Conservation (phyloP, 2,113 vertebrate species). For the Shinisaurus crocodilurus region DNA sequence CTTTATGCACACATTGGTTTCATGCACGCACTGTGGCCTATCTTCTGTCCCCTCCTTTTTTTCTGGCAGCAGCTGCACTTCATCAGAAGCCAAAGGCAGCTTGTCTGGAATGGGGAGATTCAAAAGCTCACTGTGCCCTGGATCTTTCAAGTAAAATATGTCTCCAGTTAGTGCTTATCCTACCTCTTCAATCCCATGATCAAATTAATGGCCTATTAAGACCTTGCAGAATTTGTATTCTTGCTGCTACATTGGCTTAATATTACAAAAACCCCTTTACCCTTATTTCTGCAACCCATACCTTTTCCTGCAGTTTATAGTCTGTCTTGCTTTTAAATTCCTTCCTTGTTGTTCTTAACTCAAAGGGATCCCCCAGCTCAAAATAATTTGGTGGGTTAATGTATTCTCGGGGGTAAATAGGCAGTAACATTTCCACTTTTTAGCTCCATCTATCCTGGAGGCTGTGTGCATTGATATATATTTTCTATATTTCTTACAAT, state of each 20-base stretch:
- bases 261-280: neutral
- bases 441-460: neutral
- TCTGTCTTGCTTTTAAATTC: neutral
- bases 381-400: neutral
- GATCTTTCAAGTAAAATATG: neutral
- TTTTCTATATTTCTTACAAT: neutral
- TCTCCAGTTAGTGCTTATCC: neutral
- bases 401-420: neutral
- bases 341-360: conserved; percentile 14
- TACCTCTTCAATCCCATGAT: neutral
- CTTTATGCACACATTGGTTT: neutral
- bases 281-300: neutral
- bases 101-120: neutral
- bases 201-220: neutral
- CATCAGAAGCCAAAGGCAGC: neutral
- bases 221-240: neutral
- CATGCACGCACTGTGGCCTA: neutral
- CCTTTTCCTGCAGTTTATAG: neutral
- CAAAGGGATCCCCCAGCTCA: neutral
- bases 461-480: neutral
- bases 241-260: neutral
- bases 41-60: neutral
- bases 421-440: neutral
- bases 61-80: neutral
- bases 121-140: neutral